Percentiles rank a stretch among this genome's conserved stretches.
These are phyloP conservation scores for Lydus trimaculatus DNA, from an alignment of 2,888 invertebrate genomes.

Conservation along the genomic window DNA sequence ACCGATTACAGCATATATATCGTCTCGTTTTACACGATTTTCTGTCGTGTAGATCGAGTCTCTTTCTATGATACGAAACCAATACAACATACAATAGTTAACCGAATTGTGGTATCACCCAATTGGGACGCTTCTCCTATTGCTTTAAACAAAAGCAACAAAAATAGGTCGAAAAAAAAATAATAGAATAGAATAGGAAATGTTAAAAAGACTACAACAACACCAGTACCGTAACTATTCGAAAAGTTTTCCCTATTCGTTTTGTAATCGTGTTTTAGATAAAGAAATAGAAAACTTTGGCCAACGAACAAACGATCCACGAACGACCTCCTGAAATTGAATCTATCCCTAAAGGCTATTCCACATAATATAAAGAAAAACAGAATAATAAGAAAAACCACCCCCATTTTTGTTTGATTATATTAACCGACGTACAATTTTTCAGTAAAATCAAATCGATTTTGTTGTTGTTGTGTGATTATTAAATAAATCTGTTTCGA, in stretches of 20 bases:
- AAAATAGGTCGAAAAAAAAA: not conserved
- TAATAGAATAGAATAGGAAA: not conserved
- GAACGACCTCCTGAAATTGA: not conserved
- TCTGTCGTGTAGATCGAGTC: no score
- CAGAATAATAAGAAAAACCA: not conserved
- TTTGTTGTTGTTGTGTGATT: not conserved
- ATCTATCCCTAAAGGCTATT: not conserved
- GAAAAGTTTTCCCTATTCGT: not conserved
- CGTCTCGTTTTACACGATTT: no score
- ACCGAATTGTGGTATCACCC: no score
- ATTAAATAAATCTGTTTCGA: not conserved
- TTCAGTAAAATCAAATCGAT: no score
- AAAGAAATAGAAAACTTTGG: not conserved
- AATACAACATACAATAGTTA: no score
- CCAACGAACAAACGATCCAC: no score
- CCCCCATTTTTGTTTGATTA: not conserved
- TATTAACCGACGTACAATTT: no score
- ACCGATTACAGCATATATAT: no score
- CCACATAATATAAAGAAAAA: not conserved
- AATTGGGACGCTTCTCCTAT: no score
- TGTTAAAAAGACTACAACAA: not conserved
- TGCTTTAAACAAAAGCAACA: no score
- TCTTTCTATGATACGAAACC: no score
- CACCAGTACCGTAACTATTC: not conserved
- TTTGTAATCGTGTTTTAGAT: not conserved